Evolutionary conservation across 1,140 invertebrate genomes (phyloP).

Genomic region (Drosophila insularis): DNA sequence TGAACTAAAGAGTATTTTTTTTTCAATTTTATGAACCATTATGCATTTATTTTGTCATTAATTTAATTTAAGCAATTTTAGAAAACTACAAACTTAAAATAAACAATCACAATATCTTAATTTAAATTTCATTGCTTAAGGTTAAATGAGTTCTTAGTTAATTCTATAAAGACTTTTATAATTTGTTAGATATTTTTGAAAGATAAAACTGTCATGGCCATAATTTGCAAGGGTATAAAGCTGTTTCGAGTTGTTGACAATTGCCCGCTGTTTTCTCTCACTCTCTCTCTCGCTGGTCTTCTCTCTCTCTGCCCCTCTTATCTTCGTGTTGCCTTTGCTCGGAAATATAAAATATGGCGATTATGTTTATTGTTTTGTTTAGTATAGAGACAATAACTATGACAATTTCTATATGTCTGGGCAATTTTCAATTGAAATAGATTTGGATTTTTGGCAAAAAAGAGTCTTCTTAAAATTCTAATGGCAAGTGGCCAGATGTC

Average conservation of each 20-base stretch:
- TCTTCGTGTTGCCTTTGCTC: slow-evolving; percentile 49
- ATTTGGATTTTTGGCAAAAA: slow-evolving; percentile 55
- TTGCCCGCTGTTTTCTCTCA: slow-evolving; percentile 60
- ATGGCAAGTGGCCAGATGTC: slow-evolving; percentile 30
- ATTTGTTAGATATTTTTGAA: slow-evolving; percentile 14
- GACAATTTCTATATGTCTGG: slow-evolving; percentile 38
- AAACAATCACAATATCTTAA: not conserved
- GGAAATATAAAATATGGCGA: slow-evolving; percentile 77
- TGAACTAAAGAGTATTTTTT: not conserved
- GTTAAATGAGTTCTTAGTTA: not conserved
- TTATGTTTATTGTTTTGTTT: slow-evolving; percentile 74
- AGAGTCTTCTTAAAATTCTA: slow-evolving; percentile 30
- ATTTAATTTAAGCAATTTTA: no score
- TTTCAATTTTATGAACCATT: no score
- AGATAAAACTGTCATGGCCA: not conserved
- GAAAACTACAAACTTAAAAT: not conserved
- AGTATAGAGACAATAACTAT: slow-evolving; percentile 14
- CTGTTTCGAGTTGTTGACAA: slow-evolving; percentile 49
- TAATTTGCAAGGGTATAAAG: not conserved
- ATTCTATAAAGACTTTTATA: not conserved
- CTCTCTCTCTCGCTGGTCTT: not conserved
- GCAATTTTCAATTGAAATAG: slow-evolving; percentile 73
- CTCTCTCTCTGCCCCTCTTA: not conserved
- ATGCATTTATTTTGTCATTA: no score
- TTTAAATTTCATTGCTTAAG: not conserved